Evolutionary conservation across 2,888 invertebrate species (phyloP), one percentile per base, ranked within the genome.

Genomic region (Elmis aenea): DNA sequence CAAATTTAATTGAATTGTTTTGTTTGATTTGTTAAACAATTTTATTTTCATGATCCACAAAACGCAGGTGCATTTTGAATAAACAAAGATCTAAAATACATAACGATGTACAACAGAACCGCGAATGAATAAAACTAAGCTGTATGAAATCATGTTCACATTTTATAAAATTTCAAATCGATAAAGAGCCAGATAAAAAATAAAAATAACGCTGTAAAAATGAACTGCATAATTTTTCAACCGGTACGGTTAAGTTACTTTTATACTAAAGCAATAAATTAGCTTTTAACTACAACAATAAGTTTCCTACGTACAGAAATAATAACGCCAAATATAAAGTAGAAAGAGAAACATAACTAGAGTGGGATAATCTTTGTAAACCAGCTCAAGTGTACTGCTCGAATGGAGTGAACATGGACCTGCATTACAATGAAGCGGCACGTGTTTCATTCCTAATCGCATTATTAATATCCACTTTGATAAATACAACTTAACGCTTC

Each of bases 341-440:
- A 62, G 61, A 62, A 56, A 61, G 61, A 63, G 62, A 60, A 53
- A 61, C 52, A 63, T 55, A 58, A 57, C 49, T 56, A 54, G 54
- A 61, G 57, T 60, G 55, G 58, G 58, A 58, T 61, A 61, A 61
- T 61, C 59, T 59, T 59, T 52, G 54, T 58, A 59, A 60, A 59
- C 59, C 59, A 57, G 59, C 59, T 61, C 55, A 56, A 58, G 57
- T 58, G 58, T 54, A 46, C 40, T 55, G 55, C 57, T 59, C 55
- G 50, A 54, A 50, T 57, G 54, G 52, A 53, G 52, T 45, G 42
- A 58, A 46, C 45, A 33, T 43, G 32, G 33, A 33, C 22, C 51
- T 27, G 38, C 18, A 49, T 54, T 34, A 13, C 13, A 42, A 44
- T 26, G 36, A 46, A 57, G 61, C 59, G 44, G 37, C 44, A 5